Conservation (phyloP, 1,140 invertebrate genomes). For the Solen grandis region DNA sequence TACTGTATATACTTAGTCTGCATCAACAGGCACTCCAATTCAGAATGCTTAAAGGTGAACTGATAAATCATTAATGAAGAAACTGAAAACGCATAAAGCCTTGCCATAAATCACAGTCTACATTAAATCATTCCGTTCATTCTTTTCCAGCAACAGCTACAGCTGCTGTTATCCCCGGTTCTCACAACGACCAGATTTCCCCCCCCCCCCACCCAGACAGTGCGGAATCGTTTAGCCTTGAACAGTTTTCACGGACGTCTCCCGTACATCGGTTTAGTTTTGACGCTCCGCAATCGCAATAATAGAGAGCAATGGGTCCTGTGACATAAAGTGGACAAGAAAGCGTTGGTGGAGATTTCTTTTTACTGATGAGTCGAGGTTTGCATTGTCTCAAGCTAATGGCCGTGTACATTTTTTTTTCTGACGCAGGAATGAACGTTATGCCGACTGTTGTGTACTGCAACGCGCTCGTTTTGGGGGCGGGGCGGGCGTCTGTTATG, state of each 20-base stretch:
- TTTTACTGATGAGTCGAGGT: conserved; percentile 7
- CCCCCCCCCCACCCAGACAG: too few relatives aligned
- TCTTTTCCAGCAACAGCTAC: conserved; percentile 14
- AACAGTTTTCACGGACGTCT: conserved; percentile 1
- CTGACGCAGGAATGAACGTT: conserved; percentile 7
- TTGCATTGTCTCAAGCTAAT: conserved; percentile 9
- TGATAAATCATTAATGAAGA: too few relatives aligned
- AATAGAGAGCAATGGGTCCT: conserved; percentile 3
- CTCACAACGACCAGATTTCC: too few relatives aligned
- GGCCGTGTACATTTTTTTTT: neutral
- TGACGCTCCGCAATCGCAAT: neutral
- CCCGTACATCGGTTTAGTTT: neutral
- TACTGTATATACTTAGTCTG: too few relatives aligned
- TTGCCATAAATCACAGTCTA: too few relatives aligned
- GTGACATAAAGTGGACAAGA: neutral
- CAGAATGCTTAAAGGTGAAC: too few relatives aligned
- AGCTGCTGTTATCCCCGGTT: conserved; percentile 12
- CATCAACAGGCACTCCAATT: too few relatives aligned
- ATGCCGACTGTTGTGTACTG: conserved; percentile 11
- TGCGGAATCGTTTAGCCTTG: neutral
- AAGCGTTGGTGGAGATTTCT: conserved; percentile 9
- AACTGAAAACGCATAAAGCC: too few relatives aligned
- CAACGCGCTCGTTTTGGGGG: conserved; percentile 11
- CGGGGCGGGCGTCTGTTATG: conserved; percentile 2
- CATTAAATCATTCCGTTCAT: too few relatives aligned